These are phyloP conservation scores for Indicator indicator DNA, from an alignment of 2,113 vertebrate genomes.

Conservation along the genomic window DNA sequence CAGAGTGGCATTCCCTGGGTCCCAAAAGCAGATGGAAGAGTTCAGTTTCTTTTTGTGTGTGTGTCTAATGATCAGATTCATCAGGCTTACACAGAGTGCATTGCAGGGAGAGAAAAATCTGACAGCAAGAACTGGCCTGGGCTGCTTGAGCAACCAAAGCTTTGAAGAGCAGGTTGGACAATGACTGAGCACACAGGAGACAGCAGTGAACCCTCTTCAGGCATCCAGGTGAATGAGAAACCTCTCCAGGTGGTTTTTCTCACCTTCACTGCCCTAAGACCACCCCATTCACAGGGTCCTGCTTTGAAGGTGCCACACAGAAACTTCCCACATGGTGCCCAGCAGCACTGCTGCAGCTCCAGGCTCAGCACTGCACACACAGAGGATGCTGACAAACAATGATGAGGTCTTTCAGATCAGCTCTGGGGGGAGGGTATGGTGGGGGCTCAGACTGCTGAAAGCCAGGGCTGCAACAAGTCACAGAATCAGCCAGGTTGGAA, in stretches of 20 bases:
- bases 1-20: fast-evolving
- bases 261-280: fast-evolving
- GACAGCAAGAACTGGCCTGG: neutral
- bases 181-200: too few relatives aligned
- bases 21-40: fast-evolving
- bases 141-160: neutral
- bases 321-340: fast-evolving
- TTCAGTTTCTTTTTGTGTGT: neutral
- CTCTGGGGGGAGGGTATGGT: fast-evolving
- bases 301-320: neutral
- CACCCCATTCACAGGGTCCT: fast-evolving
- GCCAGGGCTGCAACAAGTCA: neutral
- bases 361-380: fast-evolving
- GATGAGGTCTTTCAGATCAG: fast-evolving
- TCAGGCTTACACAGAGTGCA: neutral
- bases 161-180: neutral
- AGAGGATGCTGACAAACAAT: fast-evolving
- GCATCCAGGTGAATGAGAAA: neutral
- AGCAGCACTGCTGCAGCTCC: neutral
- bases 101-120: neutral
- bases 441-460: fast-evolving
- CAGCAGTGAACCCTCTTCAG: fast-evolving
- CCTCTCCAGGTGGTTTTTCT: neutral
- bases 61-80: fast-evolving
- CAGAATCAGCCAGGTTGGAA: too few relatives aligned